phyloP scores from a whole-genome alignment of 1,140 invertebrate genomes.

The Trinorchestia longiramus region DNA sequence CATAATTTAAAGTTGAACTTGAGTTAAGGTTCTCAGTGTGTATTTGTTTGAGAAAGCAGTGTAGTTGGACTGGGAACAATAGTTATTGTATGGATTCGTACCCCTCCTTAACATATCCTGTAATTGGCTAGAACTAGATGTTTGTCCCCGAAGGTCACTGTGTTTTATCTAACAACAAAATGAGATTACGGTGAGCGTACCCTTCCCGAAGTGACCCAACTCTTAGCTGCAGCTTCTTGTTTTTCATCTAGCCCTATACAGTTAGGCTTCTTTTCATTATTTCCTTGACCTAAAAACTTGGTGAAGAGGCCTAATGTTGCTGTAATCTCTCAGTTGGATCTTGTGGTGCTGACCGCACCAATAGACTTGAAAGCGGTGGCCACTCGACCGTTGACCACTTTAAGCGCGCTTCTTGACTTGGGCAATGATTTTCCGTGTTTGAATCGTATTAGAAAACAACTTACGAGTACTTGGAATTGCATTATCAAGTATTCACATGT shows the following conservation, averaged over 20 bases:
- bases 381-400: background rate
- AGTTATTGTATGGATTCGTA: background rate
- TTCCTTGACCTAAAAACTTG: background rate
- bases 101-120: background rate
- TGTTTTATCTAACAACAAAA: background rate
- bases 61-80: background rate
- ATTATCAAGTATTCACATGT: background rate
- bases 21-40: background rate
- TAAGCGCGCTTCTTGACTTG: background rate
- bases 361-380: background rate
- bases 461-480: background rate
- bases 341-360: background rate
- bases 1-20: background rate
- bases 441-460: background rate
- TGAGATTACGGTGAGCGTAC: background rate
- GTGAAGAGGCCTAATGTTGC: background rate
- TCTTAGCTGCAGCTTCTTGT: background rate
- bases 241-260: background rate
- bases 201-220: background rate
- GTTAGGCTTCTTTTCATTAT: background rate
- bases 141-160: background rate
- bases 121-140: background rate
- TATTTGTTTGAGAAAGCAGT: background rate
- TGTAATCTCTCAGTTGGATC: background rate
- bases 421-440: background rate